Evolutionary conservation across 2,888 invertebrate genomes (phyloP), one percentile per base, ranked within the genome.

Genomic region (Mamestra brassicae): DNA sequence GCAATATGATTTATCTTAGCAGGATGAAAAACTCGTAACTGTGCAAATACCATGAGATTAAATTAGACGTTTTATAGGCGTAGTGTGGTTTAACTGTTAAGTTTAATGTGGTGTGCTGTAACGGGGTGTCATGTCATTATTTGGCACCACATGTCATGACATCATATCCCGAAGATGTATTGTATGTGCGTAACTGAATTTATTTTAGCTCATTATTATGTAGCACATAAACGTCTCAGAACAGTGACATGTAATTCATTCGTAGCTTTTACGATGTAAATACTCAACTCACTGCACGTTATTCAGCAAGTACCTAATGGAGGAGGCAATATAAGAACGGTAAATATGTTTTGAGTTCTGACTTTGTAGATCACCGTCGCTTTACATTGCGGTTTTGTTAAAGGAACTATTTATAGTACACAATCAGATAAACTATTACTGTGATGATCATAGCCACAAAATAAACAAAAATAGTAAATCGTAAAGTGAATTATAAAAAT

Each of bases 81-180:
- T 34, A 26, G 34, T n/a, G 34, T 74, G 63, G 65, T 63, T 85
- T 84, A 68, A 78, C 69, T 78, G 63, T 57, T 13, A 71, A 67
- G 78, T 78, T 74, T 83, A 78, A 60, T 55, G 77, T 2, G 54
- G 52, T 68, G 67, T 68, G 74, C 17, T 50, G 74, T 60, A 60
- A 54, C 50, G 34, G 42, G 42, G 63, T 55, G 77, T 64, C 52
- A 80, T 77, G 68, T 66, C 47, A 75, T 73, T 54, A 74, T 80
- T 84, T 85, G 76, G 81, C 80, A 80, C 67, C 75, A 34, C 36
- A 45, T 61, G 67, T 74, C 57, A 71, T 82, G 78, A 77, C 84
- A 74, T 87, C 77, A 81, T 70, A 65, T 57, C 54, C 54, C 57
- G 45, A 64, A 50, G 10, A 52, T 38, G 36, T 57, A 26, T 26